Base-by-base conservation (phyloP, 1,140 invertebrate species). In the Tenebrio molitor region DNA sequence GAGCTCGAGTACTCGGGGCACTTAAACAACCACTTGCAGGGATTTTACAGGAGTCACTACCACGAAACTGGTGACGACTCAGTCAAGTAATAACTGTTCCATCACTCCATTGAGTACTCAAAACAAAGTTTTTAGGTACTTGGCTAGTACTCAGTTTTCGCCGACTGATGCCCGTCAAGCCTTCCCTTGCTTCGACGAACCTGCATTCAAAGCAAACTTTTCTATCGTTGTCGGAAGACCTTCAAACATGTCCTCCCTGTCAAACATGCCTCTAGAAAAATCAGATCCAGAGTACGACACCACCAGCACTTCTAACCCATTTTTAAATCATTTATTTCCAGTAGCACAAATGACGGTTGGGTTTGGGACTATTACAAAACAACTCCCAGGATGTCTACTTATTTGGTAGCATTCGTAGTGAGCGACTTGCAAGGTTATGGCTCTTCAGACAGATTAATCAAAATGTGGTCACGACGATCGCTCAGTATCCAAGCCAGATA, bases 181-280 rank as follows among this genome's bases (percentile, higher is more conserved):
- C 0, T 97, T 97, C 78, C 95, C 95, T 1, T 95, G 93, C 78
- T 96, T 95, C 80, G 95, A 97, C 78, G 95, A 97, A 77, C 95
- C 95, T 0, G 84, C 87, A 6, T 93, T 95, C 71, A 97, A 96
- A 83, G 91, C 95, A 0, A 88, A 83, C 0, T 97, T 95, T 63
- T 82, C 84, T 19, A 85, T 93, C 1, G 90, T 88, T 0, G 85
- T 97, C 1, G 88, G 88, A 0, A 87, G 86, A 68, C 78, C 81
- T 4, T 44, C 69, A 15, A 70, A 79, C 58, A 78, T 80, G 77
- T 70, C 75, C 1, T 76, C 76, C 4, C 62, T 83, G 25, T 79
- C 81, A 1, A 83, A 83, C 63, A 83, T 82, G 82, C 82, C 80
- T 1, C 39, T 79, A 8, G 34, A 41, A 10, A 74, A 69, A 58